Percentiles rank a stretch among this genome's conserved stretches.
phyloP scores from a whole-genome alignment of 23 tunicate genomes.

The Clavelina lepadiformis region DNA sequence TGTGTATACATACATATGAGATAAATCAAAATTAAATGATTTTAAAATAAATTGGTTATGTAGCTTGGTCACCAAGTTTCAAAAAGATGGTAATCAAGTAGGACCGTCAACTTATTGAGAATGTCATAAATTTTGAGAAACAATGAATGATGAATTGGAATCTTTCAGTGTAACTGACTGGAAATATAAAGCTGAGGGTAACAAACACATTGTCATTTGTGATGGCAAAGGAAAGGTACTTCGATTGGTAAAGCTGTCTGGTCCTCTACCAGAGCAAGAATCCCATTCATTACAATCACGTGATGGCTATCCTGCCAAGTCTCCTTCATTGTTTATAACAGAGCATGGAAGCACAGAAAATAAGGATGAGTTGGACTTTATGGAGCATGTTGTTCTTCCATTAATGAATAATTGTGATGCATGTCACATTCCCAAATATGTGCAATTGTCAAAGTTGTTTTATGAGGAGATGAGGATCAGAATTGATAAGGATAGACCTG shows the following conservation, averaged over 20 bases:
- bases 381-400: slow-evolving; percentile 51
- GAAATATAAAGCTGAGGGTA: slow-evolving; percentile 92
- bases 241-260: slow-evolving; percentile 41
- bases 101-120: no score
- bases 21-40: no score
- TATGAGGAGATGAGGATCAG: slow-evolving; percentile 24
- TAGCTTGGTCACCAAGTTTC: no score
- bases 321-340: background rate
- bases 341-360: background rate
- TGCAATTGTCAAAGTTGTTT: slow-evolving; percentile 40
- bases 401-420: slow-evolving; percentile 51
- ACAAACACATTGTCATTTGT: slow-evolving; percentile 69
- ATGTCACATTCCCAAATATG: slow-evolving; percentile 32
- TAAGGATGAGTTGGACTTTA: slow-evolving; percentile 24
- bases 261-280: background rate
- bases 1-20: no score
- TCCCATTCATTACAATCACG: background rate
- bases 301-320: background rate
- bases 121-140: no score
- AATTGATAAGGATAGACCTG: slow-evolving; percentile 53
- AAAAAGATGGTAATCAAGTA: no score
- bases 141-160: no score
- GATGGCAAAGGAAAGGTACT: slow-evolving; percentile 61
- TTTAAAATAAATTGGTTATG: no score
- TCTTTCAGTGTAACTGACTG: slow-evolving; percentile 28